Percentiles rank a stretch among this genome's conserved stretches.
phyloP scores from a whole-genome alignment of 2,888 invertebrate genomes.

The Agriopis aurantiaria region DNA sequence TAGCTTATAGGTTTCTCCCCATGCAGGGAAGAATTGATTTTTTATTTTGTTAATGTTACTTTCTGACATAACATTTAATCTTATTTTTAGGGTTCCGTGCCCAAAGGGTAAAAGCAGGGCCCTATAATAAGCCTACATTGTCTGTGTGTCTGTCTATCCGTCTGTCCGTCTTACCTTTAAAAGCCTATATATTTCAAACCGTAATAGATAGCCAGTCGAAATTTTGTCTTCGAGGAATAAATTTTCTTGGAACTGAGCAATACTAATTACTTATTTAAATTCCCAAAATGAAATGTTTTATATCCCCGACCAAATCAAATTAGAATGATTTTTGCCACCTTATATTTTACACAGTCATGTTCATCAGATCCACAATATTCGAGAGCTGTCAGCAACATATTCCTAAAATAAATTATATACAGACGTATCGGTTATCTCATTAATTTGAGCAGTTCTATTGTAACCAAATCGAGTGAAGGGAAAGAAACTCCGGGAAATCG shows the following conservation, averaged over 20 bases:
- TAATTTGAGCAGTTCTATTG: slow-evolving; percentile 8
- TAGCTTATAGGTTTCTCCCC: not conserved
- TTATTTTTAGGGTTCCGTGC: too few species aligned
- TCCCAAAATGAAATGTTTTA: not conserved
- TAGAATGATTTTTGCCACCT: not conserved
- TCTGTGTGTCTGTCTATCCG: too few species aligned
- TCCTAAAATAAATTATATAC: not conserved
- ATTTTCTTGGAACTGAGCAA: too few species aligned
- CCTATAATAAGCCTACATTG: too few species aligned
- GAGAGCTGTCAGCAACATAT: slow-evolving; percentile 4
- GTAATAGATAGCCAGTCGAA: too few species aligned
- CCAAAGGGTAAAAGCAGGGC: too few species aligned
- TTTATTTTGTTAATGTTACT: not conserved
- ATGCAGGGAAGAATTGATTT: not conserved
- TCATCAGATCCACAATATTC: not conserved
- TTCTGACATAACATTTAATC: too few species aligned
- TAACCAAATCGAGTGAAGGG: slow-evolving; percentile 10
- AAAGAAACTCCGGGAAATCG: slow-evolving; percentile 1
- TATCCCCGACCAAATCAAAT: not conserved
- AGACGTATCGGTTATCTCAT: slow-evolving; percentile 11
- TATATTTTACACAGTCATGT: not conserved
- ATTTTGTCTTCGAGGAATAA: too few species aligned
- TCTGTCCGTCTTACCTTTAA: too few species aligned
- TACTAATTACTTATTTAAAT: too few species aligned
- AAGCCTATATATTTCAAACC: too few species aligned